phyloP scores from a whole-genome alignment of 2,797 vertebrate genomes.

The Craterocephalus amniculus region DNA sequence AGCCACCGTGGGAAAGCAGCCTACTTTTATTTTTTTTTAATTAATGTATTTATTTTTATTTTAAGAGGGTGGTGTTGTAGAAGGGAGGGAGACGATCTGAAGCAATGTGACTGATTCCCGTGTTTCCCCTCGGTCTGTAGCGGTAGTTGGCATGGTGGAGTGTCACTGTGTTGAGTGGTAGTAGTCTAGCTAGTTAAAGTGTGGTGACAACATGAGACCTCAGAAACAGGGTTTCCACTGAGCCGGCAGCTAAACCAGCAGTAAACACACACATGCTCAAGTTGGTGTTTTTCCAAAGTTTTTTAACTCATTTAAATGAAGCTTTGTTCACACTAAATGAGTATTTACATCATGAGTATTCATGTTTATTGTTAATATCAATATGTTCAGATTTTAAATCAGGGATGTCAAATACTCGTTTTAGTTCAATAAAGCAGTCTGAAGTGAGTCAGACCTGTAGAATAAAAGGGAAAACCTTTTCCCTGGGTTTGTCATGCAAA shows the following conservation, averaged over 20 bases:
- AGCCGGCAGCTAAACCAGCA: too few relatives aligned
- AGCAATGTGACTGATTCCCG: conserved; percentile 14
- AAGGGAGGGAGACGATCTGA: conserved; percentile 8
- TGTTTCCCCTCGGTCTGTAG: conserved; percentile 31
- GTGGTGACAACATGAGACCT: conserved; percentile 38
- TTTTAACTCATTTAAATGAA: neutral
- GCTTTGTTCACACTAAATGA: neutral
- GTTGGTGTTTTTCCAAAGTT: neutral
- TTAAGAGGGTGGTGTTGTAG: conserved; percentile 29
- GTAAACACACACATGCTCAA: neutral
- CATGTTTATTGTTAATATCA: neutral
- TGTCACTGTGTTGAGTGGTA: conserved; percentile 52
- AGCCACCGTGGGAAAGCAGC: conserved; percentile 53
- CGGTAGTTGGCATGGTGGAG: conserved; percentile 48
- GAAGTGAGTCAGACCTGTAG: too few relatives aligned
- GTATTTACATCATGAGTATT: neutral
- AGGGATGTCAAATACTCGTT: too few relatives aligned
- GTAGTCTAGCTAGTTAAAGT: conserved; percentile 38
- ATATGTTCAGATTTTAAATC: neutral
- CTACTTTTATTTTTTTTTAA: conserved; percentile 15
- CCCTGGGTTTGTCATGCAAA: too few relatives aligned
- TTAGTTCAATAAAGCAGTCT: too few relatives aligned
- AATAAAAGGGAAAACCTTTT: too few relatives aligned
- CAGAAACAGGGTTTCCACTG: conserved; percentile 22
- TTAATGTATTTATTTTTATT: neutral